Evolutionary conservation across 2,113 vertebrate genomes (phyloP), one percentile per base, ranked within the genome.

Genomic region (Oceanodroma tethys): DNA sequence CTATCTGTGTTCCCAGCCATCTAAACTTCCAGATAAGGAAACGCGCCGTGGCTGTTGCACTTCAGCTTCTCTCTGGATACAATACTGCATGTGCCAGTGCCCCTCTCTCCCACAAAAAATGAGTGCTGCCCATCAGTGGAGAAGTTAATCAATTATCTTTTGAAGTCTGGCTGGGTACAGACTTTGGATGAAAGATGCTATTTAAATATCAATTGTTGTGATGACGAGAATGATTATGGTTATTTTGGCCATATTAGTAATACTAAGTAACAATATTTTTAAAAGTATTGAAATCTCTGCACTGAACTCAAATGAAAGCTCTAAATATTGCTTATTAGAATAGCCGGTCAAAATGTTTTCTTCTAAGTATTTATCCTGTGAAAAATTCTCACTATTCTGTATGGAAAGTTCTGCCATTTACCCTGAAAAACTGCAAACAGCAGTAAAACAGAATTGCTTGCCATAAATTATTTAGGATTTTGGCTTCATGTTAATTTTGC

Each of bases 1-100:
- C 73, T n/a, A 50, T 88, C 78, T 72, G 78, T 65, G 81, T 38
- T 48, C 53, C 53, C 76, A 87, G 80, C 53, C 56, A 86, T 30
- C 45, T 2, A 30, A 68, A 72, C 29, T 7, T 22, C 59, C 88
- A 88, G 82, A 40, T 21, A 43, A 62, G 70, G 66, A 75, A 70
- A 60, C 0, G 3, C 5, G 15, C 62, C 2, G 32, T 12, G n/a
- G 19, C 42, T 74, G 23, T 1, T 13, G 43, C 25, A n/a, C 1
- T 0, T 43, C 81, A 88, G 78, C 67, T 88, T 18, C 75, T 63
- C 48, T 27, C 70, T 32, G 53, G 52, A 38, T 14, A 26, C 7
- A 36, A n/a, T 11, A 13, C 30, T 45, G 38, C 22, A 9, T 4
- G 8, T 50, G 65, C 50, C 18, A 1, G 4, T 88, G 70, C 42